These are phyloP conservation scores for Onychomys arenicola DNA, from an alignment of 2,797 vertebrate species.

Conservation along the genomic window DNA sequence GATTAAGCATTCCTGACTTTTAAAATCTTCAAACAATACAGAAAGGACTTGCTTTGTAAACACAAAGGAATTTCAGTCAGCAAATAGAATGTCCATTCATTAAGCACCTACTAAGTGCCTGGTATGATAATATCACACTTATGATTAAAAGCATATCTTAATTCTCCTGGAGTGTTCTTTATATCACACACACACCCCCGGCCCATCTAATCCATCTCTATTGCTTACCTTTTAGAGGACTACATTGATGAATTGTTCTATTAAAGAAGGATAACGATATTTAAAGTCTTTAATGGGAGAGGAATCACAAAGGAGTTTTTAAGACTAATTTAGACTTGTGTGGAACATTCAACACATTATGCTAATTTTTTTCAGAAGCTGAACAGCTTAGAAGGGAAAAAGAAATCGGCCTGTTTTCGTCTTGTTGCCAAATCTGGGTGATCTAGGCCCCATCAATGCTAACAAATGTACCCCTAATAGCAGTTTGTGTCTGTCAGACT, in stretches of 20 bases:
- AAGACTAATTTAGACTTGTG: slow-evolving; percentile 64
- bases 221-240: slow-evolving; percentile 85
- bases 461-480: slow-evolving; percentile 76
- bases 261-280: slow-evolving; percentile 84
- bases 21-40: slow-evolving; percentile 80
- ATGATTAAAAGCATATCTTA: too few species aligned
- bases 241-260: slow-evolving; percentile 84
- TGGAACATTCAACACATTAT: background rate
- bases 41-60: slow-evolving; percentile 81
- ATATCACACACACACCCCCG: slow-evolving; percentile 28
- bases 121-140: slow-evolving; percentile 66
- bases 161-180: slow-evolving; percentile 81
- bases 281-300: slow-evolving; percentile 82
- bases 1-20: slow-evolving; percentile 82
- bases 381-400: background rate
- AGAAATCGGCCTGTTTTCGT: slow-evolving; percentile 2
- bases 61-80: slow-evolving; percentile 79
- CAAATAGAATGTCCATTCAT: slow-evolving; percentile 64
- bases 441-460: slow-evolving; percentile 75
- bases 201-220: slow-evolving; percentile 81
- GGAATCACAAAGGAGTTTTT: slow-evolving; percentile 75
- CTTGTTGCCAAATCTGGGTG: background rate
- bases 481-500: slow-evolving; percentile 70
- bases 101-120: slow-evolving; percentile 70
- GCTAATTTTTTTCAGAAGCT: slow-evolving; percentile 60